Evolutionary conservation across 64 coral and sea anemone genomes (phyloP).

Genomic region (Montipora foliosa): DNA sequence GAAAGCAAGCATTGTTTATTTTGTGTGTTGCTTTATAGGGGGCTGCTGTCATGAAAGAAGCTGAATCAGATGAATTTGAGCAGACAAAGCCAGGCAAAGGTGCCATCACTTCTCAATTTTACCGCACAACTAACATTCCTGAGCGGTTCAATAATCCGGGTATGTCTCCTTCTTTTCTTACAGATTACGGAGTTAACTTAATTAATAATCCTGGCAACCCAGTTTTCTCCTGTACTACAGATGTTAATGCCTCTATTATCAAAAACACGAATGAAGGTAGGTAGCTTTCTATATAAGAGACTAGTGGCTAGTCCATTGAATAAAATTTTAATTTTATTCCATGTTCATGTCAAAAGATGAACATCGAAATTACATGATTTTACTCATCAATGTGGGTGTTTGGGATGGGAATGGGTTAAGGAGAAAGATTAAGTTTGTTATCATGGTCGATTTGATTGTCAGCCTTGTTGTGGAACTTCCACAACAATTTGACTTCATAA

Average conservation of each 20-base stretch:
- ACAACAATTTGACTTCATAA: too few species aligned
- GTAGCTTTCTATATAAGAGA: background rate
- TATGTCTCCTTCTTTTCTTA: constrained; percentile 77
- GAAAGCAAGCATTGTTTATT: background rate
- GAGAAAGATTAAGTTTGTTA: too few species aligned
- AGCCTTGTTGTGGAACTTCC: too few species aligned
- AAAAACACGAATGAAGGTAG: constrained; percentile 65
- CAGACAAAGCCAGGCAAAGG: constrained; percentile 92
- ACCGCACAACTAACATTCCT: constrained; percentile 90
- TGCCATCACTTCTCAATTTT: constrained; percentile 93
- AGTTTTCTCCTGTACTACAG: constrained; percentile 91
- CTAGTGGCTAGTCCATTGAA: background rate
- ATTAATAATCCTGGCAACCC: constrained; percentile 98
- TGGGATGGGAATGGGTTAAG: too few species aligned
- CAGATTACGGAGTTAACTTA: constrained; percentile 60
- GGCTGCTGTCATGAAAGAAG: background rate
- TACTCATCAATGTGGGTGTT: too few species aligned
- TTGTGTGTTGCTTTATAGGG: background rate
- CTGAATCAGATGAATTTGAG: constrained; percentile 53
- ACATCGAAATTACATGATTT: too few species aligned
- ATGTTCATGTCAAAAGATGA: too few species aligned
- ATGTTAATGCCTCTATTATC: constrained; percentile 35
- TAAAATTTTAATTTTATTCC: too few species aligned
- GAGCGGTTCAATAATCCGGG: constrained; percentile 98
- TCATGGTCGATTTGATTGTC: too few species aligned